Base-by-base conservation (phyloP, 2,113 vertebrate species). In the Rhabdornis inornatus region DNA sequence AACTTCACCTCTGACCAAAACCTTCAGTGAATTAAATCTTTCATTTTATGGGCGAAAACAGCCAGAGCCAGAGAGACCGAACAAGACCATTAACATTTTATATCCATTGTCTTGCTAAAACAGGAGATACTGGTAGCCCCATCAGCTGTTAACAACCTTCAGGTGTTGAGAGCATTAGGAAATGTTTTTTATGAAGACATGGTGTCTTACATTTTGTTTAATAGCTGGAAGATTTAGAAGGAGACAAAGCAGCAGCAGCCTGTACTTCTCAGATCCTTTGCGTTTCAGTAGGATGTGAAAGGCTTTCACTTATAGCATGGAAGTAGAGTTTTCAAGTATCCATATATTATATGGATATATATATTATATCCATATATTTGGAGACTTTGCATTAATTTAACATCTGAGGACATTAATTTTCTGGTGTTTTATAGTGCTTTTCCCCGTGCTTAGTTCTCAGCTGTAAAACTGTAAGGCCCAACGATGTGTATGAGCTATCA, bases 1-100 rank as follows among this genome's bases (percentile, higher is more conserved):
- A 92, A 92, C 74, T 94, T 91, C 66, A 89, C 84, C 77, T 89
- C 65, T 82, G 77, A 92, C 64, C 74, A 84, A 87, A 94, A 77
- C 59, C 55, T 90, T 92, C 64, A 74, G 11, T 21, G 65, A 60
- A 87, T 87, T 92, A 78, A 92, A 89, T 87, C 81, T 94, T 92
- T 40, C 15, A 50, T 92, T 92, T 96, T 87, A 89, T 64, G 30
- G 33, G 23, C 24, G 57, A 75, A 95, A 81, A 19, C 56, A 78
- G 47, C 10, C 64, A 81, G 50, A 69, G 68, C 10, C 52, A 79
- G 64, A 63, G 23, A 87, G 13, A 75, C 61, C 70, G 72, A 91
- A 74, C 37, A 89, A 89, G 64, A 65, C 25, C 33, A 89, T 91
- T 92, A 92, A 87, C 83, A 92, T 92, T 66, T 95, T 60, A 95